phyloP scores from a whole-genome alignment of 1,140 invertebrate species.

The Venturia canescens region DNA sequence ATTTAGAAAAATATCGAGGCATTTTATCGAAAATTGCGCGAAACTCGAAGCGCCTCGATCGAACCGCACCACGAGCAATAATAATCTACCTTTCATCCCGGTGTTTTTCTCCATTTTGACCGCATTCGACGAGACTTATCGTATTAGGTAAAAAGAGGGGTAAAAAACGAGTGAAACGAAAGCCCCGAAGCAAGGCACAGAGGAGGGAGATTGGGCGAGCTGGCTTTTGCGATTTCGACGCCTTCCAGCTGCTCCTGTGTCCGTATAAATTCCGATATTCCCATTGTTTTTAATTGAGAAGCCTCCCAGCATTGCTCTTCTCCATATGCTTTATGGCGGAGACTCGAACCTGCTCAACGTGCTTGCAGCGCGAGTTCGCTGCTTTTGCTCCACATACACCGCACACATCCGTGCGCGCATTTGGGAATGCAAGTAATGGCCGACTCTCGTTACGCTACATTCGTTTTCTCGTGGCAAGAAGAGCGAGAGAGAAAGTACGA shows the following conservation, averaged over 20 bases:
- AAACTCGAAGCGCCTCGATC: too few species aligned
- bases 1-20: too few species aligned
- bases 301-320: constrained; percentile 4
- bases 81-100: too few species aligned
- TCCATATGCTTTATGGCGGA: neutral
- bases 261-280: constrained; percentile 22
- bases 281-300: constrained; percentile 31
- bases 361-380: neutral
- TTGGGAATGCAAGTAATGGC: constrained; percentile 23
- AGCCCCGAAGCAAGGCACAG: neutral
- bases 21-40: too few species aligned
- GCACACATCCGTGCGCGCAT: constrained; percentile 1
- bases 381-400: neutral
- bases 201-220: neutral
- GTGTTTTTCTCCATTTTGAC: too few species aligned
- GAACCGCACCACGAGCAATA: too few species aligned
- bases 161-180: neutral
- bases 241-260: neutral
- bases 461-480: constrained; percentile 48
- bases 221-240: neutral
- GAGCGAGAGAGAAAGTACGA: constrained; percentile 29
- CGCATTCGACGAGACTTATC: too few species aligned
- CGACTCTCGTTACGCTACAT: constrained; percentile 47
- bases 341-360: neutral
- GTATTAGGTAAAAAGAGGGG: too few species aligned